A percentile compares a stretch with the other conserved stretches of the same genome.
Conservation (phyloP, 2,797 vertebrate genomes). For the Pseudocheirus occidentalis region DNA sequence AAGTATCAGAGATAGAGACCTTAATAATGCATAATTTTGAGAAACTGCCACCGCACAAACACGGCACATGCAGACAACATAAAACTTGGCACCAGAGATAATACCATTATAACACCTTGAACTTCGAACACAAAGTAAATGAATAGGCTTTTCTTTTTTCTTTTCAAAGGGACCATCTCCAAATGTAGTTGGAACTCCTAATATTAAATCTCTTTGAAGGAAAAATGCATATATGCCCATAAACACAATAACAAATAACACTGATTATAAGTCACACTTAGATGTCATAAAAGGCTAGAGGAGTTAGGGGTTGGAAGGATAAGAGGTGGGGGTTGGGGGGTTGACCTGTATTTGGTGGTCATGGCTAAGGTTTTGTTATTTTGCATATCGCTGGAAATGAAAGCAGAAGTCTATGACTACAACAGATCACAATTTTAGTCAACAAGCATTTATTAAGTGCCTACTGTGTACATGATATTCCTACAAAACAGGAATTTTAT, state of each 20-base stretch:
- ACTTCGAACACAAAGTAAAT: background rate
- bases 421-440: background rate
- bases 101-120: background rate
- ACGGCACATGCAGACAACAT: background rate
- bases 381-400: background rate
- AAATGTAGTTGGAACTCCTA: background rate
- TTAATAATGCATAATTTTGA: background rate
- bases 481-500: background rate
- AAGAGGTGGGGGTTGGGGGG: fast-evolving
- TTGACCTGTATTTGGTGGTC: background rate
- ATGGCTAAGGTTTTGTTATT: background rate
- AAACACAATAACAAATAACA: background rate
- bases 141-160: background rate
- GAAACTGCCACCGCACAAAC: background rate
- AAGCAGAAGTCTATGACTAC: background rate
- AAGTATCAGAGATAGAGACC: conserved; percentile 19
- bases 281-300: background rate
- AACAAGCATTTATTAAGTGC: background rate
- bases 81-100: background rate
- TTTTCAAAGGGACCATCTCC: background rate
- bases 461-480: background rate
- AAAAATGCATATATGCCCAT: background rate
- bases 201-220: background rate
- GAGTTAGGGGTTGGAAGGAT: background rate
- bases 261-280: background rate